These are phyloP conservation scores for Burhinus oedicnemus DNA, from an alignment of 2,113 vertebrate genomes.

Conservation along the genomic window DNA sequence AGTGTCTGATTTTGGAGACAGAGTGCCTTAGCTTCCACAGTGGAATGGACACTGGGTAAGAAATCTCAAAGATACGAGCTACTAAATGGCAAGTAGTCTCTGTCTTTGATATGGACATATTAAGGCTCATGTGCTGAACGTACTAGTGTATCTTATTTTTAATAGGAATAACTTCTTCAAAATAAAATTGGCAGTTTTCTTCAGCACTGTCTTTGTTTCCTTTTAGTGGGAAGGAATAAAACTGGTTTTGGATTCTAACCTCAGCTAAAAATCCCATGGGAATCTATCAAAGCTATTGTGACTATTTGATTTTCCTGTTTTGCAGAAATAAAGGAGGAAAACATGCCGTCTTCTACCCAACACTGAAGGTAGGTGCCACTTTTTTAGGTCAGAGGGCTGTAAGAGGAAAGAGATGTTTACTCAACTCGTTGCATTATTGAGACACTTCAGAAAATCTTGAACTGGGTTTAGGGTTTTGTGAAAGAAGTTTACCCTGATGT, in stretches of 20 bases:
- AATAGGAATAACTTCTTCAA: background rate
- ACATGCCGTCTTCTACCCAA: constrained; percentile 90
- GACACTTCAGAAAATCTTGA: background rate
- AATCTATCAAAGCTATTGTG: background rate
- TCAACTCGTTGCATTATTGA: background rate
- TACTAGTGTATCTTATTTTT: background rate
- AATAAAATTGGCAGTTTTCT: background rate
- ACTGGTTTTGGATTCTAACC: background rate
- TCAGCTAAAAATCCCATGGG: background rate
- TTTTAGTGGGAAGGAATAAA: background rate
- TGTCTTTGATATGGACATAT: background rate
- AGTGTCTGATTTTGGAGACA: background rate
- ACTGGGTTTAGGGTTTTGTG: background rate
- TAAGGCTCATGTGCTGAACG: background rate
- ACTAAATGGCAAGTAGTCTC: background rate
- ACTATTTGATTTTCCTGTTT: background rate
- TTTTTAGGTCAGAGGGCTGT: background rate
- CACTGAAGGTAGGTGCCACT: constrained; percentile 83
- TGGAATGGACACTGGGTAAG: background rate
- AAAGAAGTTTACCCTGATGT: background rate
- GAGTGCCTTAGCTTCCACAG: background rate
- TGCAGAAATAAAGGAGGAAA: constrained; percentile 87
- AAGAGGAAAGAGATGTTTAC: background rate
- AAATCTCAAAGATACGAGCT: background rate
- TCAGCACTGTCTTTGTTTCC: background rate